Evolutionary conservation across 2,113 vertebrate genomes (phyloP).

Genomic region (Oncorhynchus keta): DNA sequence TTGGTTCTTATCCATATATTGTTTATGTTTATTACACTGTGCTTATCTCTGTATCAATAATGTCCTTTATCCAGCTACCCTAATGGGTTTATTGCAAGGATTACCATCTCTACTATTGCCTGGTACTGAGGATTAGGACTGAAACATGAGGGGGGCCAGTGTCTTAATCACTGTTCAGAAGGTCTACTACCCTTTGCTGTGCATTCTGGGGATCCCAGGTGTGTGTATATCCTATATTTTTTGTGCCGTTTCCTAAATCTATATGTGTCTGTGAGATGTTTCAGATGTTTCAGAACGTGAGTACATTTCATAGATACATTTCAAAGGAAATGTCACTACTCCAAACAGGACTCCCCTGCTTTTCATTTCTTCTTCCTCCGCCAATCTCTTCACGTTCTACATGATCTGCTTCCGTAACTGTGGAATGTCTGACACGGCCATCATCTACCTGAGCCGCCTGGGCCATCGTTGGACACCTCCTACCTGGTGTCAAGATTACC

Average conservation of each 20-base stretch:
- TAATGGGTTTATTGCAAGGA: slow-evolving; percentile 64
- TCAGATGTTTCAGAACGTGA: neutral
- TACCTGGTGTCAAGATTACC: slow-evolving; percentile 69
- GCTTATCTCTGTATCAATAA: slow-evolving; percentile 8
- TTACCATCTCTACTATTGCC: slow-evolving; percentile 41
- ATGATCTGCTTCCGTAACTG: slow-evolving; percentile 73
- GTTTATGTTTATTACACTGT: slow-evolving; percentile 2
- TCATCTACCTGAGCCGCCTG: slow-evolving; percentile 71
- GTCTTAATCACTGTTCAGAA: slow-evolving; percentile 69
- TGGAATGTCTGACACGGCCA: slow-evolving; percentile 69
- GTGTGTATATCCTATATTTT: slow-evolving; percentile 16
- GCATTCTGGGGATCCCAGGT: slow-evolving; percentile 77
- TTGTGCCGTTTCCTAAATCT: neutral
- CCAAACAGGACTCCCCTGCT: neutral
- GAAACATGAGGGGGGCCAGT: slow-evolving; percentile 61
- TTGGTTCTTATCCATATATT: neutral
- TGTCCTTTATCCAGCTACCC: neutral
- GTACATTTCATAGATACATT: no score
- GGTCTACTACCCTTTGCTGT: slow-evolving; percentile 76
- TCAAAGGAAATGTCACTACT: neutral
- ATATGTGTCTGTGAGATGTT: neutral
- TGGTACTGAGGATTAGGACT: slow-evolving; percentile 2
- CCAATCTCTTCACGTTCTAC: slow-evolving; percentile 78
- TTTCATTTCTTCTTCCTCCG: slow-evolving; percentile 31
- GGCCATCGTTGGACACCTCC: slow-evolving; percentile 68